phyloP scores from a whole-genome alignment of 2,797 vertebrate species.

The Fringilla coelebs region DNA sequence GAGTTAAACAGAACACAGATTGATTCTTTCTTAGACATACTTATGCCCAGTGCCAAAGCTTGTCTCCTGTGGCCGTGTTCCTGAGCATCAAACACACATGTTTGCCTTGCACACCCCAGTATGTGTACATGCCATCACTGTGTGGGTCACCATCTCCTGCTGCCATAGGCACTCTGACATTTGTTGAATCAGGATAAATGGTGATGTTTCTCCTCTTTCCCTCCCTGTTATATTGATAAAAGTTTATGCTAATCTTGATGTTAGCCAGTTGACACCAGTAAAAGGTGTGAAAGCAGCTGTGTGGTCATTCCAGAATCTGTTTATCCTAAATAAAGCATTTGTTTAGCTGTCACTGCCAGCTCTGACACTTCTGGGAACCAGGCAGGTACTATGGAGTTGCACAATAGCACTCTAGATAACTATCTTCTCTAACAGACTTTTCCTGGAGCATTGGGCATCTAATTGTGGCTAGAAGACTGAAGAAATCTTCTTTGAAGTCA shows the following conservation, averaged over 20 bases:
- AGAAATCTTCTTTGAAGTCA: background rate
- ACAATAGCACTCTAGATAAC: fast-evolving
- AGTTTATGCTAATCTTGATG: background rate
- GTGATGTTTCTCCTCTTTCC: background rate
- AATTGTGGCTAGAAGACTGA: background rate
- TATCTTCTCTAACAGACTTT: background rate
- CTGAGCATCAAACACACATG: background rate
- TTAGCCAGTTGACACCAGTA: background rate
- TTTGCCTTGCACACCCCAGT: background rate
- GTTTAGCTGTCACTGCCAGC: background rate
- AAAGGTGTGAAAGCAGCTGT: background rate
- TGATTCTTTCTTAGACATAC: background rate
- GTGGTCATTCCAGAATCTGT: background rate
- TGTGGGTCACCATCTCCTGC: background rate
- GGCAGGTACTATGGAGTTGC: background rate
- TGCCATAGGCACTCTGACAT: background rate
- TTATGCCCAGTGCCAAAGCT: background rate
- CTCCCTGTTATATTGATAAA: background rate
- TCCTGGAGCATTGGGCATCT: background rate
- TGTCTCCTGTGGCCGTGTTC: background rate
- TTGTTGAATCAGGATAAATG: background rate
- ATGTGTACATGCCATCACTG: fast-evolving
- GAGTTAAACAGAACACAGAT: background rate
- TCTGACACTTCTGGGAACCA: background rate
- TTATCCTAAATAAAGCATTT: background rate